Evolutionary conservation across 1,140 invertebrate species (phyloP).

Genomic region (Plutomurus gul): DNA sequence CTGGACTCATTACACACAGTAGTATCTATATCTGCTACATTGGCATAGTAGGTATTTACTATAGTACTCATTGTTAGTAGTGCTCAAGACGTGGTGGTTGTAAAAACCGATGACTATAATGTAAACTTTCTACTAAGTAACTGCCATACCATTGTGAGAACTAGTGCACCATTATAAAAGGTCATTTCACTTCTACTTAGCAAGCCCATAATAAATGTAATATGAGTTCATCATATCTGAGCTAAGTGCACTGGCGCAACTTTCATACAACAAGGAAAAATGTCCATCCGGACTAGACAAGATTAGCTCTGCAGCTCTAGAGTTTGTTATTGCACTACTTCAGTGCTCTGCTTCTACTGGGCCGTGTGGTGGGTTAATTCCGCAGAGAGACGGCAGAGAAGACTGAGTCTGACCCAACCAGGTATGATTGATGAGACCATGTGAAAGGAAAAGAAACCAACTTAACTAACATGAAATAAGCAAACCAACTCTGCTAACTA

Average conservation of each 20-base stretch:
- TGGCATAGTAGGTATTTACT: no score
- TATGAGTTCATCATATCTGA: neutral
- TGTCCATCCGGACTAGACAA: neutral
- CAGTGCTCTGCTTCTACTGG: no score
- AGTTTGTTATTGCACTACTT: neutral
- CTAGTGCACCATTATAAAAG: neutral
- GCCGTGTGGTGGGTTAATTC: no score
- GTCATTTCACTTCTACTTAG: no score
- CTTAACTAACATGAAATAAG: neutral
- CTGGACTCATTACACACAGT: no score
- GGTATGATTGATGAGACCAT: constrained; percentile 8
- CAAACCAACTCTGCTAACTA: neutral
- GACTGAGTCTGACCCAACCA: neutral
- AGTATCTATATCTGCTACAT: no score
- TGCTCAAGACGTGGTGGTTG: no score
- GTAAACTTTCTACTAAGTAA: no score
- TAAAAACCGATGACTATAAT: no score
- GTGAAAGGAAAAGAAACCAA: neutral
- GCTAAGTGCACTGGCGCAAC: neutral
- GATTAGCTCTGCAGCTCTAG: neutral
- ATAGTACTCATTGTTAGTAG: no score
- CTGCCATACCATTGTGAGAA: no score
- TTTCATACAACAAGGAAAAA: neutral
- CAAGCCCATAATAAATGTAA: neutral
- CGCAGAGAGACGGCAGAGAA: neutral